These are phyloP conservation scores for Hemaris fuciformis DNA, from an alignment of 2,888 invertebrate genomes.

Conservation along the genomic window DNA sequence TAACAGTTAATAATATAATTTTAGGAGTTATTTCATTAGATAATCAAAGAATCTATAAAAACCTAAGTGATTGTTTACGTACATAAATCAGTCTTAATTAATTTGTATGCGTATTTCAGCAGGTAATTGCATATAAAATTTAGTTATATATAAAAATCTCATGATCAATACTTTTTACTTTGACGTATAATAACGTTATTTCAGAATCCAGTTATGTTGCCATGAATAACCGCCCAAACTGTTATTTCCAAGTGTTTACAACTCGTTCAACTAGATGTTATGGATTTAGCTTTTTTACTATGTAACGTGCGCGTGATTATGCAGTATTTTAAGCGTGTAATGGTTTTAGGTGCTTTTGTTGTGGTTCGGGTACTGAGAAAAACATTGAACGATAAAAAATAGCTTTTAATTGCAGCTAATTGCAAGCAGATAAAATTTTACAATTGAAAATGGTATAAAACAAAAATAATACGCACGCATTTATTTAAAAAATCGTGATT, in stretches of 20 bases:
- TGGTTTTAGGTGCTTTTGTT: conserved; percentile 12
- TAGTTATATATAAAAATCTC: no score
- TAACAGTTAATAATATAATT: no score
- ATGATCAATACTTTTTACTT: neutral
- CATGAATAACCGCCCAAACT: neutral
- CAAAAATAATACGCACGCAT: no score
- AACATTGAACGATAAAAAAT: no score
- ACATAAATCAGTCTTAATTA: no score
- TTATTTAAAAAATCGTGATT: no score
- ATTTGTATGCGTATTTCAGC: no score
- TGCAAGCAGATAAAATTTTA: neutral
- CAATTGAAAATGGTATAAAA: no score
- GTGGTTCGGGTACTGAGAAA: neutral
- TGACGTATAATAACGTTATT: neutral
- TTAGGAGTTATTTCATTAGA: no score
- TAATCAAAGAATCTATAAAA: no score
- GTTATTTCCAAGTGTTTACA: conserved; percentile 20
- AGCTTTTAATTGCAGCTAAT: neutral
- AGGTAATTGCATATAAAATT: no score
- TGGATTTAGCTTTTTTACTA: conserved; percentile 29
- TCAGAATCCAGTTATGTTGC: neutral
- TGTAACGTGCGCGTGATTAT: conserved; percentile 14
- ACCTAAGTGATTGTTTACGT: no score
- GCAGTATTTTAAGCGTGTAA: conserved; percentile 3
- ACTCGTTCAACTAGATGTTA: conserved; percentile 15